Conservation (phyloP, 2,113 vertebrate species). For the Ifrita kowaldi region DNA sequence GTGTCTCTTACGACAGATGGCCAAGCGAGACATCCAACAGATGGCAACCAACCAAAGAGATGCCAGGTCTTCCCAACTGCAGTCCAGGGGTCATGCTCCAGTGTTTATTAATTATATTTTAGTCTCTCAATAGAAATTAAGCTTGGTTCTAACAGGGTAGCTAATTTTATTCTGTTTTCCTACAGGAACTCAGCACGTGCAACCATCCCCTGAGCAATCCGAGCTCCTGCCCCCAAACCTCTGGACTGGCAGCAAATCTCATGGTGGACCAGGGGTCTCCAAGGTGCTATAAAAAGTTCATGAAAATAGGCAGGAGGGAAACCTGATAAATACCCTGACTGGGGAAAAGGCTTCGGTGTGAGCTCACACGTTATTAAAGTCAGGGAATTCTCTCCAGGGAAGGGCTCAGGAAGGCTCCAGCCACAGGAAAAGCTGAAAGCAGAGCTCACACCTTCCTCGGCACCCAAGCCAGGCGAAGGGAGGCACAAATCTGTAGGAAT, state of each 20-base stretch:
- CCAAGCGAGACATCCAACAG: background rate
- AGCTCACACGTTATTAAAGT: conserved; percentile 26
- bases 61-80: background rate
- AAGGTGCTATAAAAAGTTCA: background rate
- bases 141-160: background rate
- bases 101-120: background rate
- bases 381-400: background rate
- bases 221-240: background rate
- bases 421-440: background rate
- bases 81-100: background rate
- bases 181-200: background rate
- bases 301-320: background rate
- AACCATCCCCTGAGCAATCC: background rate
- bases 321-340: background rate
- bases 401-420: background rate
- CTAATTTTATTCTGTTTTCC: background rate
- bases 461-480: background rate
- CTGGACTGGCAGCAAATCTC: background rate
- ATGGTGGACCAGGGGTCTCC: background rate
- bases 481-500: background rate
- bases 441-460: conserved; percentile 3
- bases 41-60: background rate
- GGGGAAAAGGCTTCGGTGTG: background rate
- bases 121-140: background rate
- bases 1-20: background rate